phyloP scores from a whole-genome alignment of 1,140 invertebrate species.

The Psix sp. region DNA sequence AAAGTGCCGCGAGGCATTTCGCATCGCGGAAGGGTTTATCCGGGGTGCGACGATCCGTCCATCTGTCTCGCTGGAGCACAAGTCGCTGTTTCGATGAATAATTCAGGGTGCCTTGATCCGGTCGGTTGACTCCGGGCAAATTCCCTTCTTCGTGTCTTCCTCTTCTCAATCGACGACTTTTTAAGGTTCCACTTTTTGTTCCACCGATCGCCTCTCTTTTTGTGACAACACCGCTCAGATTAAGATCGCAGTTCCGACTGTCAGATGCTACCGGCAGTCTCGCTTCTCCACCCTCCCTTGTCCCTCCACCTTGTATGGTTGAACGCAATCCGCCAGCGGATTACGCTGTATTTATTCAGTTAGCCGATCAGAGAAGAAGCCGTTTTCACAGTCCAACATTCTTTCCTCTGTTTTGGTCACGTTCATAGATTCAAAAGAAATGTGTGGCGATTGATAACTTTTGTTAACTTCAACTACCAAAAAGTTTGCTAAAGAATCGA shows the following conservation, averaged over 20 bases:
- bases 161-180: constrained; percentile 62
- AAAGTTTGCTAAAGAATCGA: not conserved
- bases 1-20: constrained; percentile 50
- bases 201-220: constrained; percentile 48
- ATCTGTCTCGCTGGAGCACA: constrained; percentile 48
- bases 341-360: constrained; percentile 41
- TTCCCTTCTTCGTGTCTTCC: constrained; percentile 45
- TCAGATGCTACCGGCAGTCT: constrained; percentile 56
- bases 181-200: constrained; percentile 53
- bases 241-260: constrained; percentile 68
- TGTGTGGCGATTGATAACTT: constrained; percentile 23
- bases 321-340: constrained; percentile 40
- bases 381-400: constrained; percentile 27
- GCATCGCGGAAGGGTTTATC: constrained; percentile 54
- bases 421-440: constrained; percentile 18
- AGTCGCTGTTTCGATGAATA: constrained; percentile 64
- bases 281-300: constrained; percentile 11
- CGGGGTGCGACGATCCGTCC: constrained; percentile 49
- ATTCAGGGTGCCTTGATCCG: constrained; percentile 67
- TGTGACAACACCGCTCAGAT: constrained; percentile 58
- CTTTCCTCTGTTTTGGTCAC: constrained; percentile 13
- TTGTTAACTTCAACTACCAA: too few relatives aligned
- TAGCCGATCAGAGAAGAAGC: constrained; percentile 22
- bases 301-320: constrained; percentile 37
- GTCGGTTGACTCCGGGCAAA: constrained; percentile 59